Conservation (phyloP, 2,888 invertebrate genomes). For the Pseudolycoriella hygida region DNA sequence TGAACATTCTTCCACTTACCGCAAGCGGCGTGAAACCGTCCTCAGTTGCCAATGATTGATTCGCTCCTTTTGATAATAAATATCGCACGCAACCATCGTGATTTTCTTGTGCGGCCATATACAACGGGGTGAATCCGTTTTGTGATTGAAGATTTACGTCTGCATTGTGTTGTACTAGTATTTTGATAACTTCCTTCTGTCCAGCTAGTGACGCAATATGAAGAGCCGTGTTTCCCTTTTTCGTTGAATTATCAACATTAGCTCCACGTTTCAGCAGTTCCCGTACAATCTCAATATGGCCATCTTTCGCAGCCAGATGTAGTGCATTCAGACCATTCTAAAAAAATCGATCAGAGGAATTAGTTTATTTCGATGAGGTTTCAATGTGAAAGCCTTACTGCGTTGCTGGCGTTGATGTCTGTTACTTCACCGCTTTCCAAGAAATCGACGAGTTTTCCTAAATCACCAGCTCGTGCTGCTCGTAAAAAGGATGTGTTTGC, state of each 20-base stretch:
- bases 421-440: constrained; percentile 70
- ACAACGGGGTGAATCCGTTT: constrained; percentile 94
- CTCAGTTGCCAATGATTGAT: constrained; percentile 92
- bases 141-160: constrained; percentile 93
- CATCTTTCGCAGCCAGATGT: constrained; percentile 95
- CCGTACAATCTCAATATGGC: constrained; percentile 82
- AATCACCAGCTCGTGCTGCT: constrained; percentile 91
- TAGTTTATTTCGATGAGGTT: not conserved
- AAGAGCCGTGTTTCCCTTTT: constrained; percentile 91
- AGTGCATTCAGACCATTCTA: constrained; percentile 95
- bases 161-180: constrained; percentile 80
- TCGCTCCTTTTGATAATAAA: constrained; percentile 80
- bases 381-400: constrained; percentile 46
- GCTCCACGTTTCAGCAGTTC: constrained; percentile 83
- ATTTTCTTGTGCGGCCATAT: constrained; percentile 98
- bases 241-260: constrained; percentile 87
- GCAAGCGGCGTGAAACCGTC: constrained; percentile 97
- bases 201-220: constrained; percentile 98
- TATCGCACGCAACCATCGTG: constrained; percentile 86
- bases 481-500: constrained; percentile 93
- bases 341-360: constrained; percentile 12
- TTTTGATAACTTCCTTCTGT: constrained; percentile 80
- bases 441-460: constrained; percentile 87
- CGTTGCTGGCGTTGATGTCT: constrained; percentile 96
- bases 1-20: no score